These are phyloP conservation scores for Ichneumon xanthorius DNA, from an alignment of 2,888 invertebrate species.

Conservation along the genomic window DNA sequence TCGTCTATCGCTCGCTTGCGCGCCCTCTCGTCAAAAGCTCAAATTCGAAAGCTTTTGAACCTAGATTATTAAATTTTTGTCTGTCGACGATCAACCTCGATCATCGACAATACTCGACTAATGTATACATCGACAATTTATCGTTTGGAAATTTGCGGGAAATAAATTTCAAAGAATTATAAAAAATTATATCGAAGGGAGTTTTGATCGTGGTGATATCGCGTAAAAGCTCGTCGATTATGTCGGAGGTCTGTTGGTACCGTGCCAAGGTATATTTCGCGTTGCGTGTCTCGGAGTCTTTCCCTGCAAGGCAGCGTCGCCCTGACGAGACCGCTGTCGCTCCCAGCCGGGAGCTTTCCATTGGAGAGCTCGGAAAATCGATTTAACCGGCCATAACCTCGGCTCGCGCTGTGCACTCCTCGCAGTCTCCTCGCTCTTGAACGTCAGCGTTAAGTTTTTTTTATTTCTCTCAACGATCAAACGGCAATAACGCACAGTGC, in stretches of 20 bases:
- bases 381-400: slow-evolving; percentile 66
- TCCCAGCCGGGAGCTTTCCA: slow-evolving; percentile 46
- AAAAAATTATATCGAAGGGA: neutral
- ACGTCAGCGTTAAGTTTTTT: slow-evolving; percentile 31
- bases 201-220: neutral
- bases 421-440: slow-evolving; percentile 48
- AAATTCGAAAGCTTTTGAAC: neutral
- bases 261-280: slow-evolving; percentile 47
- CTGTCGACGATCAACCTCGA: neutral
- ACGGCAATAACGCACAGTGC: neutral
- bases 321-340: slow-evolving; percentile 33
- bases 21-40: slow-evolving; percentile 38
- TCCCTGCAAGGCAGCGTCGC: slow-evolving; percentile 22
- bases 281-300: slow-evolving; percentile 9
- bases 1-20: slow-evolving; percentile 6
- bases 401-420: slow-evolving; percentile 18
- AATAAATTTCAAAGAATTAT: neutral
- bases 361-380: slow-evolving; percentile 63
- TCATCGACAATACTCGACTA: neutral
- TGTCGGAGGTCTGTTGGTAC: slow-evolving; percentile 31
- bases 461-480: neutral
- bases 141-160: neutral
- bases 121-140: neutral
- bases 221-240: slow-evolving; percentile 32
- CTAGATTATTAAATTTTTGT: neutral